Base-by-base conservation (phyloP, 2,113 vertebrate genomes). In the Calyptomena viridis region DNA sequence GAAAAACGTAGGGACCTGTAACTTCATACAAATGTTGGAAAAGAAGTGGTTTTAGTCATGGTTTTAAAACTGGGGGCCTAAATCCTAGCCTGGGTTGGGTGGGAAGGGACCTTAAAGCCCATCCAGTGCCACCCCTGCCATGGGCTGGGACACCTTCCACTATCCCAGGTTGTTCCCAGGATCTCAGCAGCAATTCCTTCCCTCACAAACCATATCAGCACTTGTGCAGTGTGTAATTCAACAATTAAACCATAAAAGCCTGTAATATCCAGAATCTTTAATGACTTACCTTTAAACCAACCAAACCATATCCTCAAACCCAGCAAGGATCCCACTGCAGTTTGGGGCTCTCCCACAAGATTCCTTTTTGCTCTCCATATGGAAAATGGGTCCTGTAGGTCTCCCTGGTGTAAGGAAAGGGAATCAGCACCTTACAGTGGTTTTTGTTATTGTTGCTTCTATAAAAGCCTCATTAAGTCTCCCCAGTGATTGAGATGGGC, bases 401-500 rank as follows among this genome's bases (percentile, higher is more conserved):
- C 94, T 94, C 73, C 22, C 49, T 39, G 62, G 77, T 63, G 14
- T 46, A 67, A 91, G 94, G 83, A 90, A 77, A 87, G 77, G 33
- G 68, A 91, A 93, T 90, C 87, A 89, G 96, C 79, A 66, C 87
- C 91, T 94, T 35, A 91, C 78, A 16, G 71, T n/a, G 33, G 90
- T 83, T 50, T 76, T 53, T 64, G 92, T 35, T 95, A 78, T 86
- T 44, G 84, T 64, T 60, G 95, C 96, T 52, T 94, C 64, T 56
- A 95, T 92, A 97, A 98, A 98, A 97, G 87, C 94, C 94, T 97
- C 96, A 93, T 98, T 96, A 97, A 98, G 35, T 85, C 92, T 84
- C 95, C 96, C 90, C 74, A 17, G 87, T 59, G 94, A 72, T 2
- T 16, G 66, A 90, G 84, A 76, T 2, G 80, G 89, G 93, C 82